Conservation (phyloP, 2,888 invertebrate species). For the Protophormia terraenovae region DNA sequence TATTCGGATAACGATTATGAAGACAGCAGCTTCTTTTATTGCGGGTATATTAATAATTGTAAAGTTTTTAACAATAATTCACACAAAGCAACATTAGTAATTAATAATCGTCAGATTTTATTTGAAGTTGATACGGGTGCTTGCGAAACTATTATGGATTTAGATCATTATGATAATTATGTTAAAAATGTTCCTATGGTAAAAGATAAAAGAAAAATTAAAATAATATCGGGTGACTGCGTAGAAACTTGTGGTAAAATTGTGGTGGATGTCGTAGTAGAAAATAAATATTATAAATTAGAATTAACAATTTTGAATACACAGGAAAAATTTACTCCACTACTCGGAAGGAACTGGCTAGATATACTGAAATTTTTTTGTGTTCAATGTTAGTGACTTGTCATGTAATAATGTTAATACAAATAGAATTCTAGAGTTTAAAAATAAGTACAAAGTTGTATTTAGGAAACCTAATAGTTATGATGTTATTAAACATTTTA, state of each 20-base stretch:
- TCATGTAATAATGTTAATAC: not conserved
- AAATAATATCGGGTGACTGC: too few relatives aligned
- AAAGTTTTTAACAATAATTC: not conserved
- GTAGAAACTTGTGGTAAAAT: too few relatives aligned
- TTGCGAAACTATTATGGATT: too few relatives aligned
- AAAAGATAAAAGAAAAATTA: too few relatives aligned
- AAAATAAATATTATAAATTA: constrained; percentile 6
- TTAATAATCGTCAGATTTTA: not conserved
- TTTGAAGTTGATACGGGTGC: constrained; percentile 3
- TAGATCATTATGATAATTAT: too few relatives aligned
- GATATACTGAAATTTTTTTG: not conserved
- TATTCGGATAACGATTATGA: not conserved
- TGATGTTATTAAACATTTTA: constrained; percentile 15
- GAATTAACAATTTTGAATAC: constrained; percentile 34
- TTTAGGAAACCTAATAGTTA: not conserved
- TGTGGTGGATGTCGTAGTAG: not conserved
- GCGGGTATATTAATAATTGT: constrained; percentile 28
- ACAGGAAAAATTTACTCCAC: too few relatives aligned
- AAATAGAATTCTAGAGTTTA: not conserved
- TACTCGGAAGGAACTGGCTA: too few relatives aligned
- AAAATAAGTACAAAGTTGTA: not conserved
- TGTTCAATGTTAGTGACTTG: not conserved
- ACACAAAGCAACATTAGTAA: not conserved
- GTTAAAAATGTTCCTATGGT: too few relatives aligned
- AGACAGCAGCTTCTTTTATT: not conserved